phyloP scores from a whole-genome alignment of 2,888 invertebrate genomes.

The Tipula lateralis region DNA sequence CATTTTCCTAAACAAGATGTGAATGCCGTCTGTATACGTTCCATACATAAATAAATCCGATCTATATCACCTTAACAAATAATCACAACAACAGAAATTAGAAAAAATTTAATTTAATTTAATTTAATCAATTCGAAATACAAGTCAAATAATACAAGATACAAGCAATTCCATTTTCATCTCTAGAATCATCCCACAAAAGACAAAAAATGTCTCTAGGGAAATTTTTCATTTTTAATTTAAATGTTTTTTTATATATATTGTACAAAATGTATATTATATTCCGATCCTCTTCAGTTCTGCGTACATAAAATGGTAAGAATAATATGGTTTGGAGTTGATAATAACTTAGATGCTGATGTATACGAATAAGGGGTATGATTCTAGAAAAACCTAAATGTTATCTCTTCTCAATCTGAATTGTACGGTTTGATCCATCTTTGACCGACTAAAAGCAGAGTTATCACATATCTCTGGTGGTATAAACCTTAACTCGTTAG shows the following conservation, averaged over 20 bases:
- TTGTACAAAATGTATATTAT: not conserved
- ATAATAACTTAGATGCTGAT: not conserved
- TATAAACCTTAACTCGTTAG: no score
- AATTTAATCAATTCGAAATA: conserved; percentile 11
- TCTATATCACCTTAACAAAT: not conserved
- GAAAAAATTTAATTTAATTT: not conserved
- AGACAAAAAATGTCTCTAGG: not conserved
- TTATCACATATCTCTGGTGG: no score
- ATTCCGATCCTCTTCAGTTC: not conserved
- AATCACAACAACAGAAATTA: not conserved
- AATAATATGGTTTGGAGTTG: not conserved
- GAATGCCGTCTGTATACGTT: not conserved
- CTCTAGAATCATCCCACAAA: not conserved
- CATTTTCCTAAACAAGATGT: not conserved
- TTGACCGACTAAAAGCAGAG: no score
- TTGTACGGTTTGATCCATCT: no score
- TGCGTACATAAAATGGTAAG: not conserved
- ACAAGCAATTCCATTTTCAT: not conserved
- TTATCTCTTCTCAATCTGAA: no score
- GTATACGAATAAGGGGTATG: no score
- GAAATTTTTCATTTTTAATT: not conserved
- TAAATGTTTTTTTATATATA: not conserved
- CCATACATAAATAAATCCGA: not conserved
- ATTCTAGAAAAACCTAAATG: no score
- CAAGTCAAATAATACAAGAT: not conserved